These are phyloP conservation scores for Malurus cyaneus DNA, from an alignment of 2,113 vertebrate species.

Conservation along the genomic window DNA sequence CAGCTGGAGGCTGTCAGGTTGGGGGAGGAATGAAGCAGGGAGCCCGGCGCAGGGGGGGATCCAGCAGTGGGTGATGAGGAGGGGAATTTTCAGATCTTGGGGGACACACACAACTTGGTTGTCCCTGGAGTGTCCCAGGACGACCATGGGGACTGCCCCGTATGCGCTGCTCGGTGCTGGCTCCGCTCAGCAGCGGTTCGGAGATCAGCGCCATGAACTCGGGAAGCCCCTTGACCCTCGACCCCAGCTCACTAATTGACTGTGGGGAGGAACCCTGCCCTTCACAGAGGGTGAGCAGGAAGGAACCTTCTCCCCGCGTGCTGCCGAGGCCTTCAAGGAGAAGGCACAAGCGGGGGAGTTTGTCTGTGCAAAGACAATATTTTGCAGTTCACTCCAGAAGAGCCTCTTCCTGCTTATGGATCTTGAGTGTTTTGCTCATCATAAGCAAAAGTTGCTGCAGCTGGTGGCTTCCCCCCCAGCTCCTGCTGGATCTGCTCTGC, in stretches of 20 bases:
- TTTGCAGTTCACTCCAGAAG: neutral
- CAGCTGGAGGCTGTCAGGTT: constrained; percentile 32
- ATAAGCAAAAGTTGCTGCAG: neutral
- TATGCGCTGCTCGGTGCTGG: rapidly evolving
- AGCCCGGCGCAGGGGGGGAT: neutral
- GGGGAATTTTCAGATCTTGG: neutral
- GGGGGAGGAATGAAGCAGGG: neutral
- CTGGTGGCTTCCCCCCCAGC: rapidly evolving
- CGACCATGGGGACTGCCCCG: rapidly evolving
- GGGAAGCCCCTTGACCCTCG: constrained; percentile 27
- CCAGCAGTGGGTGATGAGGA: rapidly evolving
- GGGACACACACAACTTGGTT: too few species aligned
- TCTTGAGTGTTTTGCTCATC: neutral
- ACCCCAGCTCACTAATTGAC: neutral
- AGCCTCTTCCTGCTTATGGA: constrained; percentile 8
- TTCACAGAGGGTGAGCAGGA: neutral
- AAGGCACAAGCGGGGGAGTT: neutral
- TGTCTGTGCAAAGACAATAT: neutral
- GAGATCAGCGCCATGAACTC: neutral
- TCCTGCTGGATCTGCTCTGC: rapidly evolving
- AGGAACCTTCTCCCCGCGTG: neutral
- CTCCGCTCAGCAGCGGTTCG: rapidly evolving
- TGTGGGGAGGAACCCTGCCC: neutral
- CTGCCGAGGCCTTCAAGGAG: neutral
- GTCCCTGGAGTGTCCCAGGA: neutral